Base-by-base conservation (phyloP, 1,140 invertebrate species). In the Plodia interpunctella region DNA sequence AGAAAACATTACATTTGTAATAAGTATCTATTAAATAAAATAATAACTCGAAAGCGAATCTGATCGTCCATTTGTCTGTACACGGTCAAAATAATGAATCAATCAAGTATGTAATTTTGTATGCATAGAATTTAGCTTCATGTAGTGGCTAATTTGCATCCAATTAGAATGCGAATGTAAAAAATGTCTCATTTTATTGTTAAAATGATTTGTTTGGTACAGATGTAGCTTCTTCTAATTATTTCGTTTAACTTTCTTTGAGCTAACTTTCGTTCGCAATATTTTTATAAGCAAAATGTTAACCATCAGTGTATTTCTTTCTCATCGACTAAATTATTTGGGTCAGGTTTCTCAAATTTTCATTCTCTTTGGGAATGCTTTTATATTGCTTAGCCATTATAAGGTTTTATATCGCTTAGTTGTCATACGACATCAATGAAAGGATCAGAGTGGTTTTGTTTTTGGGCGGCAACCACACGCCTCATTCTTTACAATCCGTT, bases 21-120 rank as follows among this genome's bases (percentile, higher is more conserved):
- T 32, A 32, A 32, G 30, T 32, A 32, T 32, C 38, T 44, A 44
- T 44, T n/a, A 44, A 44, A 32, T 32, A 15, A 44, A 44, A 44
- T 44, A 44, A 17, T 44, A 44, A 44, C 38, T n/a, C 13, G 38
- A 44, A 44, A 44, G 38, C 6, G 38, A 44, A 15, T 17, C 10
- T 17, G 38, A n/a, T 17, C 38, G 38, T 44, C 15, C 15, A 17
- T 44, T 44, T 44, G 38, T 44, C 38, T 44, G 13, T 44, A 15
- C 38, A 5, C 13, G 38, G 2, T 44, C 38, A 44, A 44, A 44
- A 44, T 44, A 17, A 44, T 44, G 38, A 44, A 44, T 44, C 38
- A 44, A 44, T 44, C 10, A 44, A 44, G 13, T 44, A 17, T 15
- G 15, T 17, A 44, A 44, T 44, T 44, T 44, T 44, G 15, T 44